These are phyloP conservation scores for Orchesellides sinensis DNA, from an alignment of 2,888 invertebrate genomes.

Conservation along the genomic window DNA sequence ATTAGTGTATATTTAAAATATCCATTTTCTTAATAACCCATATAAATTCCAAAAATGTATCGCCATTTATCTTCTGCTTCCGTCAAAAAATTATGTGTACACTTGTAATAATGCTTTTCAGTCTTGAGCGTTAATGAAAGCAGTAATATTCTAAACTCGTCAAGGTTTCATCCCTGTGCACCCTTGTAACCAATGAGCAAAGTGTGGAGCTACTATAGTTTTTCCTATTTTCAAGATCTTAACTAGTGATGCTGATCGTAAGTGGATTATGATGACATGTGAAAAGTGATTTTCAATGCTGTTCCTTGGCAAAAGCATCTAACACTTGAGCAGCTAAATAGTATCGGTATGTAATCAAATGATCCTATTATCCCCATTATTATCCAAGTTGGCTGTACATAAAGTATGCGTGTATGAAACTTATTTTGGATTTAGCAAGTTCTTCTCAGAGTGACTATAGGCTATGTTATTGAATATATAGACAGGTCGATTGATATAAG, in stretches of 20 bases:
- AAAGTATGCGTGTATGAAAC: background rate
- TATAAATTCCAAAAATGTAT: too few species aligned
- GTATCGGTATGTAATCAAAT: slow-evolving; percentile 9
- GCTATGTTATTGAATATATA: background rate
- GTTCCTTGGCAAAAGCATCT: slow-evolving; percentile 21
- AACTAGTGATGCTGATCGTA: slow-evolving; percentile 24
- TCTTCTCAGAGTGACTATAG: slow-evolving; percentile 15
- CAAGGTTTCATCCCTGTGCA: too few species aligned
- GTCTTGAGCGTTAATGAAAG: slow-evolving; percentile 52
- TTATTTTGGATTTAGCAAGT: slow-evolving; percentile 10
- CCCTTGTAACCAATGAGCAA: slow-evolving; percentile 10
- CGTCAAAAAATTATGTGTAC: background rate
- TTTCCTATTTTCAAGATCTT: slow-evolving; percentile 40
- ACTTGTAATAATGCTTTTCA: background rate
- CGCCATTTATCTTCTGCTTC: too few species aligned
- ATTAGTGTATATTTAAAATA: too few species aligned
- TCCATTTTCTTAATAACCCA: too few species aligned
- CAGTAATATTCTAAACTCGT: slow-evolving; percentile 9
- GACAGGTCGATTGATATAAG: slow-evolving; percentile 34
- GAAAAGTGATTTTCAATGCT: slow-evolving; percentile 50
- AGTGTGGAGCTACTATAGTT: slow-evolving; percentile 10
- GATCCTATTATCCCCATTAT: background rate
- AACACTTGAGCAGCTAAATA: slow-evolving; percentile 32
- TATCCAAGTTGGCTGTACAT: background rate
- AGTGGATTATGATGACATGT: slow-evolving; percentile 50